Base-by-base conservation (phyloP, 2,797 vertebrate species). In the Rachycentron canadum region DNA sequence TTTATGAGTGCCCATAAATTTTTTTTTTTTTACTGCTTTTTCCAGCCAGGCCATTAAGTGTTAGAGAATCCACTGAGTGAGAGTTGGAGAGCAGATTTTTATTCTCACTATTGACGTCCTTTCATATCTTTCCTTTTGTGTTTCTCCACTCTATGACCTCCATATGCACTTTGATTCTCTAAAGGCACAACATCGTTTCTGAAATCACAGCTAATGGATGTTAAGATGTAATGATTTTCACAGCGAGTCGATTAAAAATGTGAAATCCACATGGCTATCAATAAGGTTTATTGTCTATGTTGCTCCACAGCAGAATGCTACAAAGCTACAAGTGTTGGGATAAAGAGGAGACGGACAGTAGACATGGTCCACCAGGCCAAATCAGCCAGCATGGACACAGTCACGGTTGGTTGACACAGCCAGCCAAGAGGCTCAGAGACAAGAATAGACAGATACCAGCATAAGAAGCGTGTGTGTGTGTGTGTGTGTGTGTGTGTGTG, bases 1-100 rank as follows among this genome's bases (percentile, higher is more conserved):
- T 96, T 96, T 96, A 96, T 85, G 94, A 95, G 92, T 28, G 67
- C 78, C 92, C 89, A 92, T 96, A 95, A 96, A 96, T 2, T 91
- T 90, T 79, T 91, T 95, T 95, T 94, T 93, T 94, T 95, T 94
- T 93, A 94, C 78, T 89, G 83, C 90, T 93, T 91, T 94, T 93
- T 93, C 85, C 94, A 92, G 92, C 73, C 71, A 89, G 90, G 77
- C 82, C 83, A 86, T 91, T 88, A 85, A 91, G 83, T 79, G 59
- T 69, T 69, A 38, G 70, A 61, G 64, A 80, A 80, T 73, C 67
- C 57, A 65, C 56, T 3, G 55, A 56, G 65, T 81, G 78, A 80
- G 78, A 79, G 0, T n/a, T 67, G 80, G 69, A 52, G 11, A 84
- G 74, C 71, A 57, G 62, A 77, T 47, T 83, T 79, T 79, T 83